Base-by-base conservation (phyloP, 2,797 vertebrate genomes). In the Scolopax rusticola region DNA sequence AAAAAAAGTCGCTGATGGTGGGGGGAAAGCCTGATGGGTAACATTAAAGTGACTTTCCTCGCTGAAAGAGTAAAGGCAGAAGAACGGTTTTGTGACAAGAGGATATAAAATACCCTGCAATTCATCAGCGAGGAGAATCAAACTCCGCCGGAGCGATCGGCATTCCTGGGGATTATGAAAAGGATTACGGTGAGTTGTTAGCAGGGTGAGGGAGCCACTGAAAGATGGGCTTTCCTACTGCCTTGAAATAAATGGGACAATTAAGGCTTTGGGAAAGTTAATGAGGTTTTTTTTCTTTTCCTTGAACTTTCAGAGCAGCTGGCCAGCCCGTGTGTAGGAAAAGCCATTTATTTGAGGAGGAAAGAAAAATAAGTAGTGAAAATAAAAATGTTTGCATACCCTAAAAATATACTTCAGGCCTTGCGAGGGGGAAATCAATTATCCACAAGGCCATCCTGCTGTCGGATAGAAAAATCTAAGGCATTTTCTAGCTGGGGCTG, bases 101-200 rank as follows among this genome's bases (percentile, higher is more conserved):
- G 94, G 96, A 97, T 97, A 96, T 96, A 92, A 98, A 97, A 96
- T 97, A 96, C 96, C 96, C 97, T 97, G 94, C 96, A 97, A 97
- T 96, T 98, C 97, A 84, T 97, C 96, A 97, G 91, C 90, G 1
- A 90, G 87, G 83, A 91, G 95, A 97, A 97, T 97, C 97, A 95
- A 98, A 97, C 97, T 95, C 93, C 0, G 51, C 96, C 71, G 1
- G 88, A 94, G 97, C 10, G 51, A 90, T 95, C 53, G 57, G 93
- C 97, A 98, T 98, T 98, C 97, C 97, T 90, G 48, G 94, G 97
- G 98, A 96, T 96, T 98, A 98, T 91, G 93, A 80, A 96, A 95
- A 91, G 97, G 97, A 98, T 98, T 98, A 97, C 36, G 84, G 95
- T 84, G 96, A 97, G 97, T 97, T 97, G 95, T 96, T 94, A 97